Percentiles rank a stretch among this genome's conserved stretches.
Evolutionary conservation across 2,888 invertebrate genomes (phyloP).

Genomic region (Cloeon dipterum): DNA sequence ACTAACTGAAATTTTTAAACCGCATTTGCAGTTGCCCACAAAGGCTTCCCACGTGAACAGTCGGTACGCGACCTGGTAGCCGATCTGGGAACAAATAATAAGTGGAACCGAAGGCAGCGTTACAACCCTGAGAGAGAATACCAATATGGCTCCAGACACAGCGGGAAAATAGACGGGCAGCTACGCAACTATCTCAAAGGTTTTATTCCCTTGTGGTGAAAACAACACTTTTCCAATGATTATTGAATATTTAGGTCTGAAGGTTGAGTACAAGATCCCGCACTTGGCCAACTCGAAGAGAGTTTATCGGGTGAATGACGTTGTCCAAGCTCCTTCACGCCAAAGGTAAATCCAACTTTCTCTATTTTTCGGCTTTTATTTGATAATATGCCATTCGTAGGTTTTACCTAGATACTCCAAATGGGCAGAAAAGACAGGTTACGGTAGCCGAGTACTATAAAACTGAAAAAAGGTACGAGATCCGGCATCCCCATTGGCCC

Average conservation of each 20-base stretch:
- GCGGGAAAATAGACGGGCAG: too few species aligned
- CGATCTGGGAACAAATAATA: conserved; percentile 8
- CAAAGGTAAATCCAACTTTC: too few species aligned
- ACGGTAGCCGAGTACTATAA: conserved; percentile 25
- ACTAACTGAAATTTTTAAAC: too few species aligned
- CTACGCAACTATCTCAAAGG: conserved; percentile 22
- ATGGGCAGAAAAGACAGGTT: conserved; percentile 9
- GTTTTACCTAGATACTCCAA: neutral
- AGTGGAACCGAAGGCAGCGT: neutral
- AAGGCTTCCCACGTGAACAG: conserved; percentile 43
- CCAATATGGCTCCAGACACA: neutral
- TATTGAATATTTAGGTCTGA: conserved; percentile 11
- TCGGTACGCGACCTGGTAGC: conserved; percentile 22
- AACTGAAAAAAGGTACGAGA: conserved; percentile 19
- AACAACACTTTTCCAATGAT: neutral
- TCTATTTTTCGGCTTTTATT: too few species aligned
- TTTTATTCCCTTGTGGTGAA: neutral
- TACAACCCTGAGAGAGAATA: too few species aligned
- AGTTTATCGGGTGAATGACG: conserved; percentile 22
- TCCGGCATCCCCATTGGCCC: conserved; percentile 45
- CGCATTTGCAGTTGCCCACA: conserved; percentile 38
- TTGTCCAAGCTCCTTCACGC: conserved; percentile 15
- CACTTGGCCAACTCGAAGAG: conserved; percentile 17
- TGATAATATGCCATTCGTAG: neutral
- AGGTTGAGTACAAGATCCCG: conserved; percentile 24